Evolutionary conservation across 2,113 vertebrate species (phyloP).

Genomic region (Alligator mississippiensis): DNA sequence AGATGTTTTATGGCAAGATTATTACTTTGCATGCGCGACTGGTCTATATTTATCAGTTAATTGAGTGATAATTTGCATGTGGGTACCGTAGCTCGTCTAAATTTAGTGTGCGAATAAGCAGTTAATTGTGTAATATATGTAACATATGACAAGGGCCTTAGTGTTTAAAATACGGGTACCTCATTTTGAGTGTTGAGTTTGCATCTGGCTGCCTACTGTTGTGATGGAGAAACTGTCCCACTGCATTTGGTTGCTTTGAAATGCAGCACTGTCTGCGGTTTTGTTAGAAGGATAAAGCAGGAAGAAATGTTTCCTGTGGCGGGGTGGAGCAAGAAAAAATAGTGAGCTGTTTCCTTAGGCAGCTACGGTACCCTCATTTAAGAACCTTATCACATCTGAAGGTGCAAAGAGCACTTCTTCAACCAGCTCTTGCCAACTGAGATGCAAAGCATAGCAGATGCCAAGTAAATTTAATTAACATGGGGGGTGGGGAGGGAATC

Average conservation of each 20-base stretch:
- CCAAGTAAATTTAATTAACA: neutral
- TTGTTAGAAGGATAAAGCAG: neutral
- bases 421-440: neutral
- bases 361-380: neutral
- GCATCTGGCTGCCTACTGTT: neutral
- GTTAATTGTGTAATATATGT: too few relatives aligned
- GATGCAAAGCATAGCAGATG: neutral
- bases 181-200: neutral
- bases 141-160: neutral
- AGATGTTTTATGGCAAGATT: too few relatives aligned
- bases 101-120: too few relatives aligned
- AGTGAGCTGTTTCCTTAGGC: neutral
- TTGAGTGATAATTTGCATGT: too few relatives aligned
- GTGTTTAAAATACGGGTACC: neutral
- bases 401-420: neutral
- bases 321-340: neutral
- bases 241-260: neutral
- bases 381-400: neutral
- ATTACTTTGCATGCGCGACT: too few relatives aligned
- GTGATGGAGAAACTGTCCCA: neutral
- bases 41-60: too few relatives aligned
- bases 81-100: too few relatives aligned
- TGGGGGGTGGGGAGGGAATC: neutral
- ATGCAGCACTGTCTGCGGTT: neutral
- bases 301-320: neutral